These are phyloP conservation scores for Chymomyza amoena DNA, from an alignment of 2,888 invertebrate genomes.

Conservation along the genomic window DNA sequence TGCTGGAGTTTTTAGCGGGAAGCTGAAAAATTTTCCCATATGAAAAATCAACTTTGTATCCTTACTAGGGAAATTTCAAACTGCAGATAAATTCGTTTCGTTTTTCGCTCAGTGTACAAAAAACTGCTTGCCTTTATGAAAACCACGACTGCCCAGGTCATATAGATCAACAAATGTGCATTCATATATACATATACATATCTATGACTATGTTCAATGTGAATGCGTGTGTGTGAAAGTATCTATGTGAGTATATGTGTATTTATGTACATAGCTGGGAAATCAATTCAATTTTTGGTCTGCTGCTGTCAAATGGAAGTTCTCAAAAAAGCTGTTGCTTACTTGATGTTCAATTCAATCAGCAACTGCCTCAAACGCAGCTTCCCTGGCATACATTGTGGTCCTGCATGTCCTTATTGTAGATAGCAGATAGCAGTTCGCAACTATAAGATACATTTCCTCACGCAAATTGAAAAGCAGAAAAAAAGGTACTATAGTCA, in stretches of 20 bases:
- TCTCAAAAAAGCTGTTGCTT: not conserved
- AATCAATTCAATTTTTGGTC: slow-evolving; percentile 53
- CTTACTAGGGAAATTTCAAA: no score
- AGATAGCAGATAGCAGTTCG: not conserved
- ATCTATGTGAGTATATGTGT: not conserved
- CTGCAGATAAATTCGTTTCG: no score
- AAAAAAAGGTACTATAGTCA: not conserved
- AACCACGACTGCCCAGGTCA: not conserved
- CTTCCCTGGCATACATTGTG: not conserved
- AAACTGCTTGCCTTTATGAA: not conserved
- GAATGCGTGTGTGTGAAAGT: slow-evolving; percentile 23
- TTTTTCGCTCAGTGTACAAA: not conserved
- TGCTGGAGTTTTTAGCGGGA: no score
- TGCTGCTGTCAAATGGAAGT: not conserved
- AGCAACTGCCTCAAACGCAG: not conserved
- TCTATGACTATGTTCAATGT: slow-evolving; percentile 24
- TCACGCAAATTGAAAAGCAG: slow-evolving; percentile 2
- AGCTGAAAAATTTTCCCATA: no score
- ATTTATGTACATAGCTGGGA: slow-evolving; percentile 38
- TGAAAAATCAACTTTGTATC: no score
- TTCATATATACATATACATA: not conserved
- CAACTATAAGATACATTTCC: slow-evolving; percentile 39
- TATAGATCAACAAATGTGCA: not conserved
- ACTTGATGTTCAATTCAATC: slow-evolving; percentile 1
- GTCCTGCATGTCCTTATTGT: slow-evolving; percentile 15